These are phyloP conservation scores for Scaptomyza polygonia DNA, from an alignment of 2,888 invertebrate species.

Conservation along the genomic window DNA sequence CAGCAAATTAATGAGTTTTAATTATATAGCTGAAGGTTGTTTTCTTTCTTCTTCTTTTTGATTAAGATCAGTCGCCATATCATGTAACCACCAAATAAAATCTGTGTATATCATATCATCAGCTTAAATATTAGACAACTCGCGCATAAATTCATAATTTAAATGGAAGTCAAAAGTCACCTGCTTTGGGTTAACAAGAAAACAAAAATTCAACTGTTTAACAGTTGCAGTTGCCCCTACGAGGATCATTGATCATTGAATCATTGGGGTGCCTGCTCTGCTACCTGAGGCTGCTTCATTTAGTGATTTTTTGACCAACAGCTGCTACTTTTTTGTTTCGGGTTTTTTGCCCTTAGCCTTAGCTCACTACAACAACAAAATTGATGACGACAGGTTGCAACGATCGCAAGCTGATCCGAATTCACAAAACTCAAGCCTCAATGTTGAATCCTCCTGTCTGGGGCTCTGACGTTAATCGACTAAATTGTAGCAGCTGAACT, in stretches of 20 bases:
- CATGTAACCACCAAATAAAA: slow-evolving; percentile 51
- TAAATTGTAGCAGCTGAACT: slow-evolving; percentile 82
- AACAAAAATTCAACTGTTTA: slow-evolving; percentile 11
- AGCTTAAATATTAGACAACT: slow-evolving; percentile 5
- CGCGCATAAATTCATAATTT: slow-evolving; percentile 65
- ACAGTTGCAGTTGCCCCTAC: slow-evolving; percentile 31
- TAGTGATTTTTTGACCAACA: slow-evolving; percentile 65
- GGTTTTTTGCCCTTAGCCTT: slow-evolving; percentile 23
- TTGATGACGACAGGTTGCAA: slow-evolving; percentile 82
- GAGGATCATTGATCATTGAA: slow-evolving; percentile 52
- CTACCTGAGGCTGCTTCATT: slow-evolving; percentile 65
- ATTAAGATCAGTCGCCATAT: slow-evolving; percentile 60
- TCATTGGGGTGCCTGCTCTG: slow-evolving; percentile 39
- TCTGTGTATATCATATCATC: slow-evolving; percentile 39
- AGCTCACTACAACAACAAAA: slow-evolving; percentile 40
- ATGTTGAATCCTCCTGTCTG: slow-evolving; percentile 35
- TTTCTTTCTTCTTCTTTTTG: slow-evolving; percentile 24
- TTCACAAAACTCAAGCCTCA: slow-evolving; percentile 9
- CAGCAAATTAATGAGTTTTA: slow-evolving; percentile 71
- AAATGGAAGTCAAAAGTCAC: slow-evolving; percentile 64
- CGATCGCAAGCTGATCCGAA: slow-evolving; percentile 37
- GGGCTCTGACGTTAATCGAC: slow-evolving; percentile 79
- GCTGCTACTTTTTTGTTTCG: slow-evolving; percentile 56
- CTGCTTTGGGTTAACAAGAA: slow-evolving; percentile 39
- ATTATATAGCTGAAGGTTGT: slow-evolving; percentile 49